phyloP scores from a whole-genome alignment of 2,888 invertebrate genomes.

The Aromia moschata region DNA sequence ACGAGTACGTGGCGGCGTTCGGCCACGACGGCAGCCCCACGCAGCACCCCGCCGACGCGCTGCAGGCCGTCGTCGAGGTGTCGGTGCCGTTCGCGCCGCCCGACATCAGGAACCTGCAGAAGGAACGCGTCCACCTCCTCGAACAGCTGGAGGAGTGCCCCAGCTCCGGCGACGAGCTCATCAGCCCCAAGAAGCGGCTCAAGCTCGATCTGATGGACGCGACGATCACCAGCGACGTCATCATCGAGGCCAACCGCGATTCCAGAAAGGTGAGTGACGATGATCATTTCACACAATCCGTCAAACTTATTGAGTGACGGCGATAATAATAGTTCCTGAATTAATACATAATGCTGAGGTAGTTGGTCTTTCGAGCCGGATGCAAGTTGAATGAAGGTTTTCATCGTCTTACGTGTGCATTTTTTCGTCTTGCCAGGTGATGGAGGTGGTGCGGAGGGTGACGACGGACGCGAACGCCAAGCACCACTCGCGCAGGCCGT shows the following conservation, averaged over 20 bases:
- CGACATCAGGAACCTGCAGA: constrained; percentile 73
- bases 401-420: too few species aligned
- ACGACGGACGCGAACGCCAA: constrained; percentile 64
- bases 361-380: too few species aligned
- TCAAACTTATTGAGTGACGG: too few species aligned
- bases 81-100: constrained; percentile 59
- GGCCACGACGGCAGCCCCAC: constrained; percentile 62
- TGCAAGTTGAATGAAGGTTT: too few species aligned
- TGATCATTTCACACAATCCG: too few species aligned
- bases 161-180: constrained; percentile 75
- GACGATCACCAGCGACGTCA: constrained; percentile 55
- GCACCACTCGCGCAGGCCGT: constrained; percentile 65
- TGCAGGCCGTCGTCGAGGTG: constrained; percentile 37
- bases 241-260: constrained; percentile 61
- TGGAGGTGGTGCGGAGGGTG: constrained; percentile 67
- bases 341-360: too few species aligned
- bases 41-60: constrained; percentile 44
- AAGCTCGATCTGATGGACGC: constrained; percentile 68
- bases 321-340: too few species aligned
- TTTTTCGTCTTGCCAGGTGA: too few species aligned
- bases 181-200: constrained; percentile 73
- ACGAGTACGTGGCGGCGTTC: constrained; percentile 63
- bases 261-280: constrained; percentile 59
- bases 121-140: constrained; percentile 74
- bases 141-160: constrained; percentile 77